Evolutionary conservation across 2,888 invertebrate genomes (phyloP).

Genomic region (Auanema freiburgensis): DNA sequence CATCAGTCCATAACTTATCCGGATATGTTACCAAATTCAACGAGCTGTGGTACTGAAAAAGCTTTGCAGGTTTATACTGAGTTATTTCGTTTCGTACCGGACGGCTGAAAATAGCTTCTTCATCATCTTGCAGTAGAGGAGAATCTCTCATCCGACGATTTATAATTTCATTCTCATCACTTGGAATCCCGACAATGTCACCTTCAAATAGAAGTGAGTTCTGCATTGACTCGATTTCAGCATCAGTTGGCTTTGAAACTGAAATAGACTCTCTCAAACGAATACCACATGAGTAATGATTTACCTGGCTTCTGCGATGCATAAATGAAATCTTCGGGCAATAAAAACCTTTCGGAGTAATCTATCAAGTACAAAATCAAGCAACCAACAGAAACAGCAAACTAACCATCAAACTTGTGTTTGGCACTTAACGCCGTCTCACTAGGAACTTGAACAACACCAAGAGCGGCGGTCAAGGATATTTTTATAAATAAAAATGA

Average conservation of each 20-base stretch:
- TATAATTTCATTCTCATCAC: conserved; percentile 27
- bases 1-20: conserved; percentile 62
- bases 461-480: not conserved
- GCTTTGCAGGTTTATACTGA: not conserved
- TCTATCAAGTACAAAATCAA: conserved; percentile 40
- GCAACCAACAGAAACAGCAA: not conserved
- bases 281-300: not conserved
- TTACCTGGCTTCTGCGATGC: conserved; percentile 52
- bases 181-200: conserved; percentile 69
- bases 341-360: conserved; percentile 53
- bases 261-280: not conserved
- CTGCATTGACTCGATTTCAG: conserved; percentile 59
- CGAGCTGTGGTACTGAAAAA: conserved; percentile 62
- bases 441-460: conserved; percentile 37
- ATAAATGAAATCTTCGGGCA: conserved; percentile 61
- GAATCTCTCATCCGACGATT: conserved; percentile 43
- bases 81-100: conserved; percentile 29
- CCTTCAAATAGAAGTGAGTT: conserved; percentile 69
- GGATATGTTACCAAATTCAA: conserved; percentile 63
- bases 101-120: conserved; percentile 42
- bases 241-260: conserved; percentile 51
- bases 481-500: too few relatives aligned
- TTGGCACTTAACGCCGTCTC: conserved; percentile 36
- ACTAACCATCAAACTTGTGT: conserved; percentile 33
- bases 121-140: conserved; percentile 29